These are phyloP conservation scores for Clupea harengus DNA, from an alignment of 2,113 vertebrate genomes.

Conservation along the genomic window DNA sequence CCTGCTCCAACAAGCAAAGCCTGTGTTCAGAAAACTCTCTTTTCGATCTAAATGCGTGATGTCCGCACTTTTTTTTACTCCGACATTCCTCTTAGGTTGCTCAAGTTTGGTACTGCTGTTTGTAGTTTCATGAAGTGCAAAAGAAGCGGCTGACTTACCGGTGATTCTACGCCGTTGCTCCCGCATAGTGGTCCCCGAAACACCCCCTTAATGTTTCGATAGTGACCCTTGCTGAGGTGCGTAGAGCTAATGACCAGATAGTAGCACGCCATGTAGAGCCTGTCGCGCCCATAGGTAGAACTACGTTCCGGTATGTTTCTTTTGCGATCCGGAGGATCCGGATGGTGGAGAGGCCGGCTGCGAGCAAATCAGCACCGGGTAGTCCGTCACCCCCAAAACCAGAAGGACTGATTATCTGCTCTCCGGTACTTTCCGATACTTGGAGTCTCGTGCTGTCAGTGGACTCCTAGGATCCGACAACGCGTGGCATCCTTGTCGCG, in stretches of 20 bases:
- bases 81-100: background rate
- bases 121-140: background rate
- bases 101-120: too few relatives aligned
- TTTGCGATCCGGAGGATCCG: background rate
- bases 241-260: constrained; percentile 99
- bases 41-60: background rate
- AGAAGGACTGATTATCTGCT: background rate
- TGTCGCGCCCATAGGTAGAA: constrained; percentile 46
- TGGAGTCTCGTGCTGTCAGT: background rate
- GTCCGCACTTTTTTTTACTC: background rate
- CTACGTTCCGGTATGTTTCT: background rate
- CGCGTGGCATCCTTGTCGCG: constrained; percentile 2
- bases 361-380: background rate
- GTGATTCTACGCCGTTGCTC: constrained; percentile 77
- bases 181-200: constrained; percentile 94
- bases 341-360: background rate
- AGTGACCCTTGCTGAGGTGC: constrained; percentile 97
- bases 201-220: constrained; percentile 95
- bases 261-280: constrained; percentile 88
- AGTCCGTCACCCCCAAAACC: background rate
- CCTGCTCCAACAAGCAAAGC: background rate
- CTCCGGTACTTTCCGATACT: background rate
- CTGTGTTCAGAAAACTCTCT: background rate
- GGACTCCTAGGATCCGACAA: background rate
- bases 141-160: constrained; percentile 71